Conservation (phyloP, 2,888 invertebrate genomes). For the Machimus atricapillus region DNA sequence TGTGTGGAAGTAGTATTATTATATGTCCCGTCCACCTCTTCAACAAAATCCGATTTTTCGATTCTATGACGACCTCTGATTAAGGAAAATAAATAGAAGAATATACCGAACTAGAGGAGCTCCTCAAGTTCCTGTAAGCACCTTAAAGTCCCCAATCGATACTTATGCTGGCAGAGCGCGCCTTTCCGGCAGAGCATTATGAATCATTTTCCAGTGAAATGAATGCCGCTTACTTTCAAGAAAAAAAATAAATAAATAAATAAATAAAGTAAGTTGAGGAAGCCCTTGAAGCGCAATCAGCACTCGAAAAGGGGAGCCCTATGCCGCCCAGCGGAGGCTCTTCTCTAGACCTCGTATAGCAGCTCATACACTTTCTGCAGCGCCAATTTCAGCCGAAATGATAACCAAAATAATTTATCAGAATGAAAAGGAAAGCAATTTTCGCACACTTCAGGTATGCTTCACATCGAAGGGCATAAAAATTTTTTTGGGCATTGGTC, state of each 20-base stretch:
- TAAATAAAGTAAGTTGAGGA: too few relatives aligned
- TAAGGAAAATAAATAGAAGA: not conserved
- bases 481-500: not conserved
- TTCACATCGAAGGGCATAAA: slow-evolving; percentile 8
- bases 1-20: not conserved
- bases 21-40: not conserved
- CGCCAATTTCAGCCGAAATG: slow-evolving; percentile 1
- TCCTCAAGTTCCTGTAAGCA: not conserved
- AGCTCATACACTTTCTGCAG: not conserved
- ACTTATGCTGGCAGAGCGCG: not conserved
- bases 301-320: not conserved
- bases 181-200: not conserved
- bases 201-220: not conserved
- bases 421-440: slow-evolving; percentile 22
- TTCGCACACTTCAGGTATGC: slow-evolving; percentile 18
- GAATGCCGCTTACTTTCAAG: not conserved
- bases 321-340: not conserved
- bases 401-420: slow-evolving; percentile 34
- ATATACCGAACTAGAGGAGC: not conserved
- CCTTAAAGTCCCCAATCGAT: not conserved
- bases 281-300: not conserved
- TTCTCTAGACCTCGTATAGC: not conserved
- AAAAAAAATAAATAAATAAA: not conserved
- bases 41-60: not conserved
- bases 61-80: not conserved